Conservation (phyloP, 2,113 vertebrate species). For the Hucho hucho region DNA sequence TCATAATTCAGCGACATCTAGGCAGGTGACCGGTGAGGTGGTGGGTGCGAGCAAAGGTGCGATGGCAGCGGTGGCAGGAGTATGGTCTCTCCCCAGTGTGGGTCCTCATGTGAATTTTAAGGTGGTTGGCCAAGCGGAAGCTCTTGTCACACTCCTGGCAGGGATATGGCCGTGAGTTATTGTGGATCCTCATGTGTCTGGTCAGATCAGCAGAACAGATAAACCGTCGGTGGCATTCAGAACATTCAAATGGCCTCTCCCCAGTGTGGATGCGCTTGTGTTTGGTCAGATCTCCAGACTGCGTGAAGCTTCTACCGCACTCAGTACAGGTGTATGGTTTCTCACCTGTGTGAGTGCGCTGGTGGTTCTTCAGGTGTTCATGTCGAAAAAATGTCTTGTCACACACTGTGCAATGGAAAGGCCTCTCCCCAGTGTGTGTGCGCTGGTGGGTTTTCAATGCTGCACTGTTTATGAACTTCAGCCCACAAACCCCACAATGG, state of each 20-base stretch:
- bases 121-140: conserved; percentile 45
- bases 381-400: conserved; percentile 45
- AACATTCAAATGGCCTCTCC: conserved; percentile 72
- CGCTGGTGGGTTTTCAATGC: conserved; percentile 77
- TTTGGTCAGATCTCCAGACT: conserved; percentile 69
- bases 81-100: conserved; percentile 29
- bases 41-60: conserved; percentile 70
- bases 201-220: conserved; percentile 54
- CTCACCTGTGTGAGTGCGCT: conserved; percentile 75
- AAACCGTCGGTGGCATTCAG: conserved; percentile 70
- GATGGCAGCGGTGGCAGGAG: conserved; percentile 18
- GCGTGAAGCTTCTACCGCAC: conserved; percentile 72
- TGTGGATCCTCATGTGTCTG: conserved; percentile 8
- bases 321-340: conserved; percentile 72
- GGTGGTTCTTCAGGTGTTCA: conserved; percentile 66
- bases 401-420: conserved; percentile 70
- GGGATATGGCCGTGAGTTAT: conserved; percentile 19
- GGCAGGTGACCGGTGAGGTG: conserved; percentile 66
- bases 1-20: conserved; percentile 48
- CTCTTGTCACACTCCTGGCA: too few species aligned
- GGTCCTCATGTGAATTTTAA: too few species aligned
- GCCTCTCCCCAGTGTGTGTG: conserved; percentile 71
- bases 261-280: conserved; percentile 76
- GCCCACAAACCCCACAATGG: conserved; percentile 74
- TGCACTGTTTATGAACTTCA: conserved; percentile 72